A percentile compares a stretch with the other conserved stretches of the same genome.
phyloP scores from a whole-genome alignment of 2,797 vertebrate genomes.

The Artibeus jamaicensis region DNA sequence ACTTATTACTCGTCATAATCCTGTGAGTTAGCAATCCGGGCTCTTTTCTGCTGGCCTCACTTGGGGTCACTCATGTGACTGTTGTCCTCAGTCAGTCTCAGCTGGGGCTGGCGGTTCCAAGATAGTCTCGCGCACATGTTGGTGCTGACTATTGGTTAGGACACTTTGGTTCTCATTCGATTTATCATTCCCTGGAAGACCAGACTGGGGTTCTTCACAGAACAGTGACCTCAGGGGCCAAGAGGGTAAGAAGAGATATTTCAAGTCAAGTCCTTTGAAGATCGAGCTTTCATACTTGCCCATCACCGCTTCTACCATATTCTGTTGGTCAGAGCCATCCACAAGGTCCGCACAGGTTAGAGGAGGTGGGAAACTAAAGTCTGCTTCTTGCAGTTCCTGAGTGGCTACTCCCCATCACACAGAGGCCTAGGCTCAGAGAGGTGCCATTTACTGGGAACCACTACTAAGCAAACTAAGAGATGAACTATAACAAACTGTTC shows the following conservation, averaged over 20 bases:
- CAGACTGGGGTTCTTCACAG: background rate
- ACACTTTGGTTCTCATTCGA: background rate
- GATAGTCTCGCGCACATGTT: background rate
- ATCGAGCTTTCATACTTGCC: background rate
- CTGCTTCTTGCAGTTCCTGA: background rate
- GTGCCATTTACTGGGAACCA: background rate
- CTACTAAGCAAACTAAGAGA: background rate
- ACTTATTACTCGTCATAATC: background rate
- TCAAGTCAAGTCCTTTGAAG: background rate
- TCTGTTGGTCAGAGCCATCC: background rate
- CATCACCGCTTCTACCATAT: background rate
- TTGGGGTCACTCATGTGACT: background rate
- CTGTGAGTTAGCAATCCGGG: background rate
- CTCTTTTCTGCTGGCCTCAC: too few relatives aligned
- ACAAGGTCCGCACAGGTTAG: background rate
- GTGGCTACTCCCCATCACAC: background rate
- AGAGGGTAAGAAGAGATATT: background rate
- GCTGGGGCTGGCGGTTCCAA: background rate
- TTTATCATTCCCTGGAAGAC: background rate
- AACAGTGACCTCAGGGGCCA: background rate
- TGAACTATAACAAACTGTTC: background rate
- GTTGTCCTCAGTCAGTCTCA: background rate
- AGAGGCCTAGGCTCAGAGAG: background rate
- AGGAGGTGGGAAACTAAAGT: background rate
- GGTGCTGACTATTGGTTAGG: background rate